These are phyloP conservation scores for Rhinopomastus cyanomelas DNA, from an alignment of 2,113 vertebrate genomes.

Conservation along the genomic window DNA sequence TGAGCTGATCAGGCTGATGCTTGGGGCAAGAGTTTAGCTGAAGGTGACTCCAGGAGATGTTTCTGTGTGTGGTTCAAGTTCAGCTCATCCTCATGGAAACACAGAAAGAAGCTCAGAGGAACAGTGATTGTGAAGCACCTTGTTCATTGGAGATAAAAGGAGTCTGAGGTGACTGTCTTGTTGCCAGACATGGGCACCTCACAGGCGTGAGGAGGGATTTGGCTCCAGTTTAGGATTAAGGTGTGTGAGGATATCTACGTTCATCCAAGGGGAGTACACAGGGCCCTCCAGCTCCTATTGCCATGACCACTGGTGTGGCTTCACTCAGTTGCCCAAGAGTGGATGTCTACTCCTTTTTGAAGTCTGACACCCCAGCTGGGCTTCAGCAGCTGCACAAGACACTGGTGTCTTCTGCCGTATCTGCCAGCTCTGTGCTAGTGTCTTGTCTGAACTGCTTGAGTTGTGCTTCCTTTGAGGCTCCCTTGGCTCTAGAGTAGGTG, in stretches of 20 bases:
- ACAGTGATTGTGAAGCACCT: not conserved
- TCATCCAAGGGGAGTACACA: not conserved
- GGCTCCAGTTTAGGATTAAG: not conserved
- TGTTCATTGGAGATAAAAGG: not conserved
- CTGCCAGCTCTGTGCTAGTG: not conserved
- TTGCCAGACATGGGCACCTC: not conserved
- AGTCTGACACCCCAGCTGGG: not conserved
- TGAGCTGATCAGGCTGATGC: not conserved
- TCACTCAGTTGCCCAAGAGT: not conserved
- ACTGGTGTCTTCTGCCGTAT: no score
- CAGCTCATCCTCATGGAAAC: not conserved
- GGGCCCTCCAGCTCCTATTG: not conserved
- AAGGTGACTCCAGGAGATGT: not conserved
- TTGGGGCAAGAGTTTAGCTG: not conserved
- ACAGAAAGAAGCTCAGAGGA: not conserved
- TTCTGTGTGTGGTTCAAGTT: not conserved
- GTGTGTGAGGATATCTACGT: not conserved
- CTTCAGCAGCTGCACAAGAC: not conserved
- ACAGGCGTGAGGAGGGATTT: not conserved
- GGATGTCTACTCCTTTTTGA: not conserved
- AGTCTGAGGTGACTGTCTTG: not conserved
- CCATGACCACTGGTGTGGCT: not conserved
- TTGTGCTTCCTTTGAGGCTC: not conserved
- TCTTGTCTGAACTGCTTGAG: not conserved
- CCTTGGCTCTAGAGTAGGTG: not conserved